Conservation (phyloP, 2,888 invertebrate species). For the Lypha dubia region DNA sequence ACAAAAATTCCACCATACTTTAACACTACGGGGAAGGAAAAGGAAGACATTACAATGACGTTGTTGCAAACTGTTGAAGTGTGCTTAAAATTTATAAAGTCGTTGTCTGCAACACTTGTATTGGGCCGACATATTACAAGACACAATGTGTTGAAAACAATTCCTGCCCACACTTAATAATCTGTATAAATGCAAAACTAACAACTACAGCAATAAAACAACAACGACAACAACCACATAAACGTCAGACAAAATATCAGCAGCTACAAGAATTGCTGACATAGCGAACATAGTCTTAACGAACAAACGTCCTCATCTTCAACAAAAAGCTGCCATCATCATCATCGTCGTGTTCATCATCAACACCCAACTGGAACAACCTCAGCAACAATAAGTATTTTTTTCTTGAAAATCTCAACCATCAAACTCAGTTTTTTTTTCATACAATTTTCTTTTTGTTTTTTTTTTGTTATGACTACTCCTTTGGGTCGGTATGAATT, state of each 20-base stretch:
- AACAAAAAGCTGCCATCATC: slow-evolving; percentile 55
- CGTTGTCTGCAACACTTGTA: slow-evolving; percentile 70
- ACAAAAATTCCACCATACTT: neutral
- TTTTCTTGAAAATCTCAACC: slow-evolving; percentile 5
- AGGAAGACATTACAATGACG: slow-evolving; percentile 35
- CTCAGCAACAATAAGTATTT: slow-evolving; percentile 42
- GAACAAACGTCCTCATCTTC: slow-evolving; percentile 56
- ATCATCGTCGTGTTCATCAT: slow-evolving; percentile 59
- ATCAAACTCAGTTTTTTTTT: slow-evolving; percentile 51
- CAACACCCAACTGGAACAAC: slow-evolving; percentile 65
- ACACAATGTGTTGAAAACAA: slow-evolving; percentile 72
- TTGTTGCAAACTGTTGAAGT: slow-evolving; percentile 58
- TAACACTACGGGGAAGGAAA: neutral
- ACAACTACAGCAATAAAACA: slow-evolving; percentile 49
- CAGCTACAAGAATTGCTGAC: slow-evolving; percentile 76
- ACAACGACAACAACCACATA: slow-evolving; percentile 23
- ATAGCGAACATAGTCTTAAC: slow-evolving; percentile 75
- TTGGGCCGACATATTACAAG: slow-evolving; percentile 71
- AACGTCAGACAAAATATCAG: slow-evolving; percentile 64
- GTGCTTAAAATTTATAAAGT: slow-evolving; percentile 69
- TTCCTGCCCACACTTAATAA: slow-evolving; percentile 72
- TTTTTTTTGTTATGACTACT: slow-evolving; percentile 7
- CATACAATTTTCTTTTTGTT: neutral
- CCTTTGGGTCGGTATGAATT: neutral
- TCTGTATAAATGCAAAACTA: slow-evolving; percentile 65